Base-by-base conservation (phyloP, 2,888 invertebrate species). In the Polydrusus tereticollis region DNA sequence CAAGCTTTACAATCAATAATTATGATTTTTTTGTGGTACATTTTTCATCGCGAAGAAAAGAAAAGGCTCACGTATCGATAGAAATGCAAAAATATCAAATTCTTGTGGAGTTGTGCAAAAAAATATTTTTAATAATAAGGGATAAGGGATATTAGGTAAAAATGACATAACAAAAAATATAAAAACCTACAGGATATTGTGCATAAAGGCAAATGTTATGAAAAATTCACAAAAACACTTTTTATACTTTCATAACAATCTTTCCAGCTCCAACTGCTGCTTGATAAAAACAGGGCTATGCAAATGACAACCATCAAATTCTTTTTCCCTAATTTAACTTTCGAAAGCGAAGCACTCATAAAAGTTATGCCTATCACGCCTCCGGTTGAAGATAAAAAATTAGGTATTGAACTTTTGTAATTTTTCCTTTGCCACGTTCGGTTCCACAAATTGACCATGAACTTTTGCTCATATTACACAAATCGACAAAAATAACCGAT, bases 291-390 rank as follows among this genome's bases (percentile, higher is more conserved):
- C 26, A 62, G 38, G 43, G 33, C 29, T 29, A 26, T 45, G 43
- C 29, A 26, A 26, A 33, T 45, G 26, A 43, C 18, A 45, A 43
- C 23, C 29, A 45, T 29, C 45, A 62, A 62, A 45, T 41, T 43
- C 45, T 41, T 62, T 43, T 62, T 43, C 26, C 45, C 45, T 43
- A 29, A 45, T 45, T 43, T 29, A 45, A 62, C 45, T 45, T 62
- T 26, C 62, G 45, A 43, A 20, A 50, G 63, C 23, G 29, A 57
- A 47, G 58, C 66, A 41, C 41, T 45, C 29, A 26, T 66, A 57
- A 66, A 66, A 66, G 58, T 66, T 66, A 66, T 66, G 66, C 58
- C 58, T 45, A 57, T 66, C 68, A 68, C 68, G 68, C 59, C 47
- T 50, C 50, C 36, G 68, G 47, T 33, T 50, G 59, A 33, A 68